Conservation (phyloP, 2,888 invertebrate species). For the Smittia sp. region DNA sequence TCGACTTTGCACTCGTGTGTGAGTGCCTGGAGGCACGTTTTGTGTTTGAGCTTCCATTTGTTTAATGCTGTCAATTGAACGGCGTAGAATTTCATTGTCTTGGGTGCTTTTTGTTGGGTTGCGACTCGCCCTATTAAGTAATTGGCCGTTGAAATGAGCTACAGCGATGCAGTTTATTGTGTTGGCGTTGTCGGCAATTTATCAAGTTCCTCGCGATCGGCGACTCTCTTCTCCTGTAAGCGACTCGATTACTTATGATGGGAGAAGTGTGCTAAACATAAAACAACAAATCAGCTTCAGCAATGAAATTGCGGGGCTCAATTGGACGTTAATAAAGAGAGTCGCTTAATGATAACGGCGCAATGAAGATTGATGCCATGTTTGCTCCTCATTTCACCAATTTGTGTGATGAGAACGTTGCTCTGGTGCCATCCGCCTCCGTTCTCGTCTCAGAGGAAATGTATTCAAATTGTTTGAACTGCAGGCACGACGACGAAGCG, state of each 20-base stretch:
- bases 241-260: background rate
- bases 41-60: background rate
- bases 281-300: background rate
- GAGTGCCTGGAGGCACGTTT: conserved; percentile 6
- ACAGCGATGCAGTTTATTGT: background rate
- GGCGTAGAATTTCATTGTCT: background rate
- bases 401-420: background rate
- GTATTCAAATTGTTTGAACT: conserved; percentile 4
- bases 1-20: background rate
- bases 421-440: background rate
- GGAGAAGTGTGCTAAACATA: background rate
- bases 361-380: conserved; percentile 2
- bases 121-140: background rate
- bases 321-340: conserved; percentile 12
- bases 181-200: background rate
- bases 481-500: background rate
- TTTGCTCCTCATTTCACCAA: background rate
- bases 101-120: background rate
- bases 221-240: no score
- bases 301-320: conserved; percentile 13
- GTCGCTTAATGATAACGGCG: background rate
- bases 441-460: background rate
- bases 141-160: background rate
- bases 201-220: background rate
- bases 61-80: conserved; percentile 3